phyloP scores from a whole-genome alignment of 2,113 vertebrate genomes.

The Erythrocebus patas region DNA sequence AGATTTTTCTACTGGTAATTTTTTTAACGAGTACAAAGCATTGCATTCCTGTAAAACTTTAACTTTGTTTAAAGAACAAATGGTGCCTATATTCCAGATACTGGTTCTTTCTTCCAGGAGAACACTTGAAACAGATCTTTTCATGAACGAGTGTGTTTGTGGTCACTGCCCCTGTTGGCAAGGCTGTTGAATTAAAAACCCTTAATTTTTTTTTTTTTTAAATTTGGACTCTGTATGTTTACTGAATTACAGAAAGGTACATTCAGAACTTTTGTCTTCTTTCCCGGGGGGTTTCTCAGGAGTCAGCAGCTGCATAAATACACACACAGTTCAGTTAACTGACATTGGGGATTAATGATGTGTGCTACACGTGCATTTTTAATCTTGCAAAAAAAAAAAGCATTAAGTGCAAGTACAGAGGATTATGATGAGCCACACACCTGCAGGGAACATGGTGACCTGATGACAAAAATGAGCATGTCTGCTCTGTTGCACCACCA shows the following conservation, averaged over 20 bases:
- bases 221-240: neutral
- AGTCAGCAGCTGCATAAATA: constrained; percentile 64
- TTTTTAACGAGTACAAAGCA: neutral
- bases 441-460: neutral
- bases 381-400: constrained; percentile 11
- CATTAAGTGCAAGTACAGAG: neutral
- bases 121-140: neutral
- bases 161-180: neutral
- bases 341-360: constrained; percentile 36
- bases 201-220: neutral
- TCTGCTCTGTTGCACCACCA: neutral
- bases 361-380: constrained; percentile 46
- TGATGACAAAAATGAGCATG: neutral
- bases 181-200: neutral
- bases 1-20: neutral
- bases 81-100: neutral
- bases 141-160: neutral
- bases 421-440: neutral
- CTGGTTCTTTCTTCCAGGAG: neutral
- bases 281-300: constrained; percentile 44
- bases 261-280: constrained; percentile 36
- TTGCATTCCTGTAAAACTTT: neutral
- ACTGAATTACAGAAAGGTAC: constrained; percentile 51
- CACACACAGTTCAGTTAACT: constrained; percentile 35
- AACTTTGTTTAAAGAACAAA: constrained; percentile 12